These are phyloP conservation scores for Carassius gibelio DNA, from an alignment of 2,113 vertebrate species.

Conservation along the genomic window DNA sequence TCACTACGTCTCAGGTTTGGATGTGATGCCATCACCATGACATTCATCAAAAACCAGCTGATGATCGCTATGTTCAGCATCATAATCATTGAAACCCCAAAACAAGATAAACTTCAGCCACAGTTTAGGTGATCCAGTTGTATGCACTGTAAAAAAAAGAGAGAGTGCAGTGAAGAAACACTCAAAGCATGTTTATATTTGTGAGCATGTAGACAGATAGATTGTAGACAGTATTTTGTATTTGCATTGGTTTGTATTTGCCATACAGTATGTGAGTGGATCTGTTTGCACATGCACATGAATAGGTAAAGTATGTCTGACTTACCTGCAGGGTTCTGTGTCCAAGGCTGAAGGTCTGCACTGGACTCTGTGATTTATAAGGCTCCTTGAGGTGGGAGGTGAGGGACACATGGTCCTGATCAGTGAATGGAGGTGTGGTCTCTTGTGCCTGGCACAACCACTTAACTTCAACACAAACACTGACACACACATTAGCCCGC, in stretches of 20 bases:
- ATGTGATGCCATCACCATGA: constrained; percentile 62
- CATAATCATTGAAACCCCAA: not conserved
- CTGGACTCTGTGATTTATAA: constrained; percentile 53
- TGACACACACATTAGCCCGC: not conserved
- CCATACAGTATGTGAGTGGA: not conserved
- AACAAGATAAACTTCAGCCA: constrained; percentile 4
- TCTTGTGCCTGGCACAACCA: not conserved
- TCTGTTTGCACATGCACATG: not conserved
- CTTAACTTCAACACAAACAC: not conserved
- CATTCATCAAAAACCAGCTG: constrained; percentile 63
- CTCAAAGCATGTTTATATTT: not conserved
- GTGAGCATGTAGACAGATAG: not conserved
- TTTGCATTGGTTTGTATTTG: not conserved
- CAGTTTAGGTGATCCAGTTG: not conserved
- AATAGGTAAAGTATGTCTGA: constrained; percentile 3
- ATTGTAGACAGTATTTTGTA: not conserved
- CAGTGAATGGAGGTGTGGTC: constrained; percentile 52
- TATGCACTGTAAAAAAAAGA: constrained; percentile 5
- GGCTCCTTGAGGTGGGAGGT: constrained; percentile 27
- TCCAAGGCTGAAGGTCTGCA: constrained; percentile 34
- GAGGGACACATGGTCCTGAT: constrained; percentile 54
- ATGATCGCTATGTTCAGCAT: constrained; percentile 67
- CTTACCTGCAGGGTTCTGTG: constrained; percentile 58
- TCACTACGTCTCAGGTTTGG: constrained; percentile 50
- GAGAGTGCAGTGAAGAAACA: not conserved